A percentile compares a stretch with the other conserved stretches of the same genome.
Evolutionary conservation across 1,140 invertebrate genomes (phyloP).

Genomic region (Ostrea edulis): DNA sequence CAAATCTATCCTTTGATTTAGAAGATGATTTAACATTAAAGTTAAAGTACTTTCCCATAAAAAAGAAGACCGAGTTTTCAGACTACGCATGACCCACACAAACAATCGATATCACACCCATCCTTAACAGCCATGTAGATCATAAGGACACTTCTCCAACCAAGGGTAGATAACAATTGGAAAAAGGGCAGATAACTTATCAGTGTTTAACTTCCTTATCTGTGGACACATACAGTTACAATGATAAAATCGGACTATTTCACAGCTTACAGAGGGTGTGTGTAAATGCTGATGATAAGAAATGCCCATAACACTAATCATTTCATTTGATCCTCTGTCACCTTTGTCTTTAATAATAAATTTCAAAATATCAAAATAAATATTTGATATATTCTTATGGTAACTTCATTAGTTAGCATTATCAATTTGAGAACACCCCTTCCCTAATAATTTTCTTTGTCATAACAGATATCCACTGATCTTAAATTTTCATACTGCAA

Average conservation of each 20-base stretch:
- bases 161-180: conserved; percentile 15
- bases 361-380: conserved; percentile 27
- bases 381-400: conserved; percentile 13
- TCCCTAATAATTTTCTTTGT: neutral
- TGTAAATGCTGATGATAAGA: conserved; percentile 33
- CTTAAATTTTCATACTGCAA: neutral
- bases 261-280: conserved; percentile 19
- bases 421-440: neutral
- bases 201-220: conserved; percentile 13
- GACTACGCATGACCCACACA: neutral
- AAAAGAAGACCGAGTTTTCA: neutral
- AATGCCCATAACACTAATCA: neutral
- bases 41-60: neutral
- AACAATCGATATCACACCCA: conserved; percentile 9
- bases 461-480: neutral
- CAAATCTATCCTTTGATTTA: neutral
- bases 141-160: conserved; percentile 17
- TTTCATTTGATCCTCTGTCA: conserved; percentile 6
- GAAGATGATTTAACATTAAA: neutral
- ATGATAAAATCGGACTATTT: conserved; percentile 30
- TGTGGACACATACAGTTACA: conserved; percentile 6
- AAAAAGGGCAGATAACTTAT: conserved; percentile 31
- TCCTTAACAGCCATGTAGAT: conserved; percentile 33
- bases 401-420: neutral
- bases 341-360: conserved; percentile 33